Conservation (phyloP, 2,113 vertebrate species). For the Oncorhynchus clarkii region DNA sequence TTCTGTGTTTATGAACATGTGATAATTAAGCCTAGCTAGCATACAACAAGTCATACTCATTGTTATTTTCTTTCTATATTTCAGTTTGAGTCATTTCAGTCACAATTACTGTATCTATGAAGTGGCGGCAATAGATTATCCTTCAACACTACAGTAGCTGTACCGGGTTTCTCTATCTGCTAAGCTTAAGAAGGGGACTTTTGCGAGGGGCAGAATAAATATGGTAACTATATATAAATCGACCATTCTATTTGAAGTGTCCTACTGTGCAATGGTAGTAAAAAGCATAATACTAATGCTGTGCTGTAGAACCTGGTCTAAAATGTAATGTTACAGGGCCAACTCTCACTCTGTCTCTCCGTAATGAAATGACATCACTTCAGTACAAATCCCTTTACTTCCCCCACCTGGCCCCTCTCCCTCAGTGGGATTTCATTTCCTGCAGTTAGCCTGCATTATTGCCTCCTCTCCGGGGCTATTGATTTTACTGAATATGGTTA, state of each 20-base stretch:
- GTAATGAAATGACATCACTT: slow-evolving; percentile 95
- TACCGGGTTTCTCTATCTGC: no score
- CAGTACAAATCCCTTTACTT: slow-evolving; percentile 90
- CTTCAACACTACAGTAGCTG: no score
- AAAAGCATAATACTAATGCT: slow-evolving; percentile 61
- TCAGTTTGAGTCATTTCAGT: no score
- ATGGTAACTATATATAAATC: no score
- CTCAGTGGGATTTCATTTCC: slow-evolving; percentile 89
- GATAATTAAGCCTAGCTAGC: no score
- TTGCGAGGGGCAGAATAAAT: no score
- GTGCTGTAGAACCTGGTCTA: slow-evolving; percentile 55
- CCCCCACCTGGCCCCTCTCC: slow-evolving; percentile 64
- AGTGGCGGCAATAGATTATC: no score
- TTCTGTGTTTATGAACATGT: no score
- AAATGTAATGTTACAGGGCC: slow-evolving; percentile 81
- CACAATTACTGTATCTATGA: no score
- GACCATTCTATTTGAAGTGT: not conserved
- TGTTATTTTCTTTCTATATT: no score
- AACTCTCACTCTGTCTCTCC: slow-evolving; percentile 77
- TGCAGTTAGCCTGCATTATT: slow-evolving; percentile 85
- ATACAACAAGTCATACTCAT: no score
- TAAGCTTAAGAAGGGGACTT: no score
- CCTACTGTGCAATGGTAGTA: slow-evolving; percentile 38
- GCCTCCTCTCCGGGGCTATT: slow-evolving; percentile 85
- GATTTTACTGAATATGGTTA: slow-evolving; percentile 94